A percentile compares a stretch with the other conserved stretches of the same genome.
phyloP scores from a whole-genome alignment of 1,140 invertebrate genomes.

The Lordiphosa clarofinis region DNA sequence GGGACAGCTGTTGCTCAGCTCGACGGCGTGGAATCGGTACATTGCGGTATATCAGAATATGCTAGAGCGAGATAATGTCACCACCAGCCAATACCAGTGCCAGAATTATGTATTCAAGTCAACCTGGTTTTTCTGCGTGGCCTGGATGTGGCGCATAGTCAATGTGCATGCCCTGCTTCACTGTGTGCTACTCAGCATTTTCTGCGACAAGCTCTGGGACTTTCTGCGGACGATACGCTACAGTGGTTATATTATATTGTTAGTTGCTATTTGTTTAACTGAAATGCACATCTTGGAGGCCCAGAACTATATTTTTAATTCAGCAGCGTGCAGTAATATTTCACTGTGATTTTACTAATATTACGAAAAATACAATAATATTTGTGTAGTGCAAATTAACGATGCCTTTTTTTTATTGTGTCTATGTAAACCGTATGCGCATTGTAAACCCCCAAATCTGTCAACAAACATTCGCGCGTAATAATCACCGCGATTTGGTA shows the following conservation, averaged over 20 bases:
- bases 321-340: conserved; percentile 70
- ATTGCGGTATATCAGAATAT: conserved; percentile 88
- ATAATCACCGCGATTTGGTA: conserved; percentile 16
- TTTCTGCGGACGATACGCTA: conserved; percentile 85
- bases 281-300: conserved; percentile 82
- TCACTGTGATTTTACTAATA: conserved; percentile 77
- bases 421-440: conserved; percentile 4
- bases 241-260: conserved; percentile 82
- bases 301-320: conserved; percentile 81
- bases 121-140: conserved; percentile 86
- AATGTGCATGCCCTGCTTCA: conserved; percentile 90
- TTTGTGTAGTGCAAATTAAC: conserved; percentile 64
- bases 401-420: conserved; percentile 59
- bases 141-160: conserved; percentile 88
- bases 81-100: conserved; percentile 78
- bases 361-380: conserved; percentile 68
- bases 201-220: conserved; percentile 89
- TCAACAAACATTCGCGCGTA: conserved; percentile 1
- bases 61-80: conserved; percentile 83
- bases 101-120: conserved; percentile 83
- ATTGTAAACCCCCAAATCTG: conserved; percentile 25
- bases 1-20: conserved; percentile 86
- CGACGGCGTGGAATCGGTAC: conserved; percentile 89
- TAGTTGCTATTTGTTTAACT: conserved; percentile 82
- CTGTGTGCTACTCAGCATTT: conserved; percentile 87